Conservation (phyloP, 2,888 invertebrate genomes). For the Eucera pruinosa region DNA sequence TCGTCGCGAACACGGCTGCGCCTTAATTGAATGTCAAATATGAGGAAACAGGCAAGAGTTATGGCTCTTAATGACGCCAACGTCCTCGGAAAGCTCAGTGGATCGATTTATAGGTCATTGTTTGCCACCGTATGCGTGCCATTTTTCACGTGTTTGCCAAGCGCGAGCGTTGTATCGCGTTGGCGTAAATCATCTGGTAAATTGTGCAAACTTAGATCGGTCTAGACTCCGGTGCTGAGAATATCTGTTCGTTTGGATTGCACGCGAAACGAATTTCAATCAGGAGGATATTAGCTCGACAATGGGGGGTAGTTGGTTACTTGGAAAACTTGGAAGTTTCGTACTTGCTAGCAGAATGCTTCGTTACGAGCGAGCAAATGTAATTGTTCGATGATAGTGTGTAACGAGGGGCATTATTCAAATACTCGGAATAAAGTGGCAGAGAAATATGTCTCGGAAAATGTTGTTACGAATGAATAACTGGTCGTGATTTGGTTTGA, state of each 20-base stretch:
- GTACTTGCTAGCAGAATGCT: neutral
- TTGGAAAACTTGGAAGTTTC: neutral
- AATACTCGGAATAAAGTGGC: neutral
- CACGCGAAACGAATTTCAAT: constrained; percentile 25
- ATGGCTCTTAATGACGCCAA: constrained; percentile 63
- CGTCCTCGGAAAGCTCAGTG: constrained; percentile 42
- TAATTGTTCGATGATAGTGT: constrained; percentile 10
- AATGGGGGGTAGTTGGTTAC: neutral
- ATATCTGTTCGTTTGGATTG: neutral
- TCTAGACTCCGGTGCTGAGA: neutral
- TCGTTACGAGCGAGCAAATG: constrained; percentile 10
- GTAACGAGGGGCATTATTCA: constrained; percentile 7
- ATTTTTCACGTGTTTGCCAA: constrained; percentile 24
- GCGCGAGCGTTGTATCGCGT: neutral
- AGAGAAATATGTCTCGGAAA: neutral
- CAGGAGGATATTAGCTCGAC: neutral
- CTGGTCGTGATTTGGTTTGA: too few relatives aligned
- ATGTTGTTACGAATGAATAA: neutral
- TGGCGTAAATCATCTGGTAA: constrained; percentile 27
- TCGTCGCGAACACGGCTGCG: constrained; percentile 37
- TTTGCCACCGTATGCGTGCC: constrained; percentile 29
- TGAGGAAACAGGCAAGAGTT: constrained; percentile 61
- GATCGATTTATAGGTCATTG: constrained; percentile 66
- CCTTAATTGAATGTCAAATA: constrained; percentile 73
- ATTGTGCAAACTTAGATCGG: constrained; percentile 20